Evolutionary conservation across 1,140 invertebrate species (phyloP), one percentile per base, ranked within the genome.

Genomic region (Atta cephalotes): DNA sequence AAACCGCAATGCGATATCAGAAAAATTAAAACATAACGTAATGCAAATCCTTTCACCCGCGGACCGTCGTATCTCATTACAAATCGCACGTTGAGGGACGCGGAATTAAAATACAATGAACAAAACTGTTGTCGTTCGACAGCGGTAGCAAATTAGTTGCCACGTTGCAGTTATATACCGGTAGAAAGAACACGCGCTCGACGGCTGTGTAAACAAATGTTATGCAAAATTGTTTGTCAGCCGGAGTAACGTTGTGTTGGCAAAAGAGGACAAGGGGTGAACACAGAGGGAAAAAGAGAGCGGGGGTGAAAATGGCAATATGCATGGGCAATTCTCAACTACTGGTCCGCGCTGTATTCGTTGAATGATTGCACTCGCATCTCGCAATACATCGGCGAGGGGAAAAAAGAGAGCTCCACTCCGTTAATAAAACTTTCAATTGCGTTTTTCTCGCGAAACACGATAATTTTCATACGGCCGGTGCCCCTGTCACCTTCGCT

Each of bases 391-490:
- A 28, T 28, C 25, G 14, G 25, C 6, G 56, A 16, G 31, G 7
- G 7, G 14, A 21, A 21, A 51, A 63, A 85, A n/a, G 28, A 28
- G 25, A 87, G 71, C 25, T 25, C 25, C 53, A 53, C 60, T 63
- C 45, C 31, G 31, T 72, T 88, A 86, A 89, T 89, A 88, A 90
- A 90, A 88, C 77, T 88, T 89, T 88, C 86, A 84, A 88, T 88
- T 85, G 88, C 70, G 10, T 74, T 78, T 85, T 45, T 80, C 53
- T 58, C 58, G 21, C 56, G 31, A 58, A 76, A 81, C 56, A 58
- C 16, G 77, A 86, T 88, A 79, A 91, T 88, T 88, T 88, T 81
- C 78, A 88, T 86, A 68, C 68, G n/a, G 14, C 21, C 14, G 5
- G 9, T 39, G 35, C 28, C 18, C 9, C 16, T 63, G 63, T 60